Percentiles rank a stretch among this genome's conserved stretches.
Conservation (phyloP, 2,888 invertebrate genomes). For the Acanthosepion lycidas region DNA sequence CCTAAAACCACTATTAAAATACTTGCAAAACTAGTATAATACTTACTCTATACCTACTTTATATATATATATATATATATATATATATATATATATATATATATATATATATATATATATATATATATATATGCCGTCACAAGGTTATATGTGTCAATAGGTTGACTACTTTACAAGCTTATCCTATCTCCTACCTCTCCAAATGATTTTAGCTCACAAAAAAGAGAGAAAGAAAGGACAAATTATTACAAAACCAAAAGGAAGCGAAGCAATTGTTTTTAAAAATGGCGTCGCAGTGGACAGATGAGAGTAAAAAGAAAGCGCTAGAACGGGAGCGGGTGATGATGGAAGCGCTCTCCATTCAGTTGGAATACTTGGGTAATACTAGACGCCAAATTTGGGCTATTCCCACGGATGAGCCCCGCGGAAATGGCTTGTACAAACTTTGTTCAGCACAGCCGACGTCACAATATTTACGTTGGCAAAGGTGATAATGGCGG, state of each 20-base stretch:
- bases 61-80: too few relatives aligned
- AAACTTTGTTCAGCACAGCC: slow-evolving; percentile 37
- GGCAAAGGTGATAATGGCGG: background rate
- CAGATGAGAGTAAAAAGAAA: background rate
- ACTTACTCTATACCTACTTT: too few relatives aligned
- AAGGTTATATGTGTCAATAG: background rate
- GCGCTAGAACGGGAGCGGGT: background rate
- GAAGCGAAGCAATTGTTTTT: background rate
- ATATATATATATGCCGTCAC: background rate
- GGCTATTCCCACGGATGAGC: slow-evolving; percentile 41
- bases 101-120: too few relatives aligned
- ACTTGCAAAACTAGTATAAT: too few relatives aligned
- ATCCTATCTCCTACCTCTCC: background rate
- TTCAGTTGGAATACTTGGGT: background rate
- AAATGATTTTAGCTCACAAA: background rate
- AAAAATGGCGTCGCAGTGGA: slow-evolving; percentile 18
- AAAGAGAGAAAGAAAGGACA: background rate
- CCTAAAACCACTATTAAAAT: too few relatives aligned
- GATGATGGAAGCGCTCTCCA: background rate
- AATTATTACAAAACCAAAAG: background rate
- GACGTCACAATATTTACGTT: slow-evolving; percentile 45
- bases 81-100: background rate
- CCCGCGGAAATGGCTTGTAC: slow-evolving; percentile 40
- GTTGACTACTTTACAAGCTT: background rate
- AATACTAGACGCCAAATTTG: slow-evolving; percentile 36